Percentiles rank a stretch among this genome's conserved stretches.
phyloP scores from a whole-genome alignment of 2,888 invertebrate species.

The Lacanobia wlatinum region DNA sequence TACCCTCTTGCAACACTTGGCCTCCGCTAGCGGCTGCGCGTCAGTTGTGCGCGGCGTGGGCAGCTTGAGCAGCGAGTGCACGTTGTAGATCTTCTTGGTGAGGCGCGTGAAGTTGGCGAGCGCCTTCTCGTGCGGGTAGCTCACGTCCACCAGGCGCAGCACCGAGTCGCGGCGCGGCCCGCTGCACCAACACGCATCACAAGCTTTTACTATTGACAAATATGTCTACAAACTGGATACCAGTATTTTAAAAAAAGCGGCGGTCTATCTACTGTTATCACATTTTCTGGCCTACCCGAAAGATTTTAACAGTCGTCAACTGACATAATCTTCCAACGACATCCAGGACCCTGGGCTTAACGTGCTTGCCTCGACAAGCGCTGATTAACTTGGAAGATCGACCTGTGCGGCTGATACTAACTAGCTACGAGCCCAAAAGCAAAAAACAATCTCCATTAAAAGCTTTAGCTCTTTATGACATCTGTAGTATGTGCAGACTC shows the following conservation, averaged over 20 bases:
- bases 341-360: background rate
- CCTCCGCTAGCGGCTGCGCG: too few species aligned
- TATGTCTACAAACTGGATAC: too few species aligned
- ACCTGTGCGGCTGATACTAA: background rate
- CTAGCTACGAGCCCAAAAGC: background rate
- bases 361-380: too few species aligned
- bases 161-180: conserved; percentile 81
- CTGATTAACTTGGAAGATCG: too few species aligned
- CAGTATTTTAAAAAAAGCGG: too few species aligned
- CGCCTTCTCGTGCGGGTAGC: conserved; percentile 83
- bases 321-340: background rate
- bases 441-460: too few species aligned
- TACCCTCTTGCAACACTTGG: background rate
- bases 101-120: conserved; percentile 84
- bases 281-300: too few species aligned
- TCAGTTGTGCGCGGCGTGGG: conserved; percentile 33
- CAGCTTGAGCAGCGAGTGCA: conserved; percentile 77
- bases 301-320: background rate
- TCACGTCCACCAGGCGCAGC: conserved; percentile 80
- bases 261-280: too few species aligned
- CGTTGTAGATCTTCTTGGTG: conserved; percentile 84
- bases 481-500: conserved; percentile 44
- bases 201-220: background rate
- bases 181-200: conserved; percentile 64
- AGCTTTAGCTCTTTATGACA: background rate